Percentiles rank a stretch among this genome's conserved stretches.
These are phyloP conservation scores for Eristalis intricaria DNA, from an alignment of 2,888 invertebrate species.

Conservation along the genomic window DNA sequence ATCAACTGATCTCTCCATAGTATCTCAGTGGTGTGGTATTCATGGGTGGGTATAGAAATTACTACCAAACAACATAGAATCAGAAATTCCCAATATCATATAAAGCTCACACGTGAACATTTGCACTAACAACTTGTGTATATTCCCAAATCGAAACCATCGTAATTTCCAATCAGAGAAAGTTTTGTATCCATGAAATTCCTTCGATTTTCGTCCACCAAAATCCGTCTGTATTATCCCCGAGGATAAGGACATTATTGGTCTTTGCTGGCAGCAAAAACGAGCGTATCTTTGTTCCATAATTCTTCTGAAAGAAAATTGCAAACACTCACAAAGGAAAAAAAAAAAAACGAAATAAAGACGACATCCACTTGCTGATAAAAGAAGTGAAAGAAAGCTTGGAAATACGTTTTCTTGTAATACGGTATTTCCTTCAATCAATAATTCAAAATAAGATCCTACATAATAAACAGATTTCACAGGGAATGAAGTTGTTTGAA, in stretches of 20 bases:
- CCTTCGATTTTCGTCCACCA: background rate
- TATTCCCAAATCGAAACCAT: background rate
- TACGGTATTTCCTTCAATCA: background rate
- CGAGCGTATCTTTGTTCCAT: background rate
- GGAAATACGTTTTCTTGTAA: background rate
- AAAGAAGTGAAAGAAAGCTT: background rate
- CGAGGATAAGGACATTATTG: background rate
- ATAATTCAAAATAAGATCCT: conserved; percentile 18
- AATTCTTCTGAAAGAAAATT: background rate
- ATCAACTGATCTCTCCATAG: too few relatives aligned
- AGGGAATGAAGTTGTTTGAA: conserved; percentile 6
- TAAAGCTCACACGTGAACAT: background rate
- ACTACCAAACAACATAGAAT: too few relatives aligned
- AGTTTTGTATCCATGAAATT: background rate
- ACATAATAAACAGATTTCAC: conserved; percentile 5
- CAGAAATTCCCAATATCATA: background rate
- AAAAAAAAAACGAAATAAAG: background rate
- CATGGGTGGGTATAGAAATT: too few relatives aligned
- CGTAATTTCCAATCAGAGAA: background rate
- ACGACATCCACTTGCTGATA: background rate
- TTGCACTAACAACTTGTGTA: background rate
- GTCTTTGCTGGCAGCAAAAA: background rate
- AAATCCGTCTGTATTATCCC: background rate
- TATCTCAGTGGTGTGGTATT: too few relatives aligned
- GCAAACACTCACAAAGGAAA: background rate